Base-by-base conservation (phyloP, 2,888 invertebrate genomes). In the Spicauda simplicius region DNA sequence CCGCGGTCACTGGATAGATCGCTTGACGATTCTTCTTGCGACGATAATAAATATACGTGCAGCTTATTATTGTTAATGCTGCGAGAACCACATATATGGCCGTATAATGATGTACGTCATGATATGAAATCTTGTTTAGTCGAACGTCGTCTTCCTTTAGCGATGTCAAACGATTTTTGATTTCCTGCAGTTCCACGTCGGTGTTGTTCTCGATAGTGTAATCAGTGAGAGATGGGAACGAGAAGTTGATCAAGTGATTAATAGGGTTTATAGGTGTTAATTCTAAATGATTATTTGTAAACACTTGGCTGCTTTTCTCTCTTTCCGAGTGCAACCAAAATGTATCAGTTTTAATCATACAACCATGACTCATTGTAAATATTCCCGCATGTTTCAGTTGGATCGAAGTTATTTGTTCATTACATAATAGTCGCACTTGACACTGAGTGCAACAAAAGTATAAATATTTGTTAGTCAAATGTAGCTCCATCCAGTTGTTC, bases 381-480 rank as follows among this genome's bases (percentile, higher is more conserved):
- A 37, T 37, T 25, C 54, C 54, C 10, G 54, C 54, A 25, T 54
- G 25, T 54, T 54, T 54, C 54, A 54, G 54, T 54, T 54, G 25
- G 25, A 54, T 25, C 20, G 54, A 54, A 14, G 25, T 25, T 37
- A 37, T 37, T 37, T 58, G 45, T 41, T 58, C 58, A 20, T 45
- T 58, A 45, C n/a, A n/a, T n/a, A n/a, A n/a, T n/a, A n/a, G n/a
- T n/a, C n/a, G n/a, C n/a, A n/a, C n/a, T n/a, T n/a, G 45, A 59
- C 48, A 25, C 25, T 48, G 20, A 20, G 58, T 59, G 58, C 58
- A 59, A 20, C 48, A 59, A 25, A 37, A 59, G 25, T 59, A 59
- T 59, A 59, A 59, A 25, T 59, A 59, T 59, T 48, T 48, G n/a
- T 59, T 59, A 25, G 48, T 48, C 3, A 37, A 19, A 59, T 59